phyloP scores from a whole-genome alignment of 2,888 invertebrate genomes.

The Hydraecia micacea region DNA sequence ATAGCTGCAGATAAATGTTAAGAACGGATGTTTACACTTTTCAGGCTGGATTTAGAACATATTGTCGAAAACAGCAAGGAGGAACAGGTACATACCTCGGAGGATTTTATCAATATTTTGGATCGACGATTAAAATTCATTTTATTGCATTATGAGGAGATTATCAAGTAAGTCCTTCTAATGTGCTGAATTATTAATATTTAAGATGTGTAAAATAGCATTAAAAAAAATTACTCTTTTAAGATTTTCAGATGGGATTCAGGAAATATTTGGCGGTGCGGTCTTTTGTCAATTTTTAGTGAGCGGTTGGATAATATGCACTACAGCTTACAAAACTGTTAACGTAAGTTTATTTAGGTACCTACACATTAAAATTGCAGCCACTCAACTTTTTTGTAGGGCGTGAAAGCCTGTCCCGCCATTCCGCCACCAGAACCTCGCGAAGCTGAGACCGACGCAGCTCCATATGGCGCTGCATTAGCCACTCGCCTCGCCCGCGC shows the following conservation, averaged over 20 bases:
- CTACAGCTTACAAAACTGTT: constrained; percentile 68
- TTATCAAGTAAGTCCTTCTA: constrained; percentile 42
- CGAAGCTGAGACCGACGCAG: too few relatives aligned
- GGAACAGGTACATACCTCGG: constrained; percentile 55
- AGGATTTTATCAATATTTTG: constrained; percentile 18
- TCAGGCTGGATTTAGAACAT: constrained; percentile 70
- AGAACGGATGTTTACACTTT: constrained; percentile 53
- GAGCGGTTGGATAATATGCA: constrained; percentile 72
- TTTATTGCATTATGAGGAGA: constrained; percentile 42
- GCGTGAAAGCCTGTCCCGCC: too few relatives aligned
- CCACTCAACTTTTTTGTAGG: not conserved
- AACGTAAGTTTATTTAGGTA: constrained; percentile 52
- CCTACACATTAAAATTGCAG: not conserved
- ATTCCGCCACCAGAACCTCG: too few relatives aligned
- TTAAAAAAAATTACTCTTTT: not conserved
- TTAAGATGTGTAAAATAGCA: not conserved
- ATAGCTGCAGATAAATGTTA: constrained; percentile 26
- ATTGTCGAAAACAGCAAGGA: constrained; percentile 65
- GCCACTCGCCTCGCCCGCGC: too few relatives aligned
- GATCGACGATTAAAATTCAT: constrained; percentile 40
- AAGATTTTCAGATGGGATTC: constrained; percentile 37
- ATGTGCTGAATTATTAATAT: constrained; percentile 6
- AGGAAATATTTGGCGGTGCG: constrained; percentile 64
- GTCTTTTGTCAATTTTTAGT: constrained; percentile 70
- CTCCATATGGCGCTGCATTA: too few relatives aligned